Evolutionary conservation across 2,888 invertebrate species (phyloP).

Genomic region (Rhodophaea formosa): DNA sequence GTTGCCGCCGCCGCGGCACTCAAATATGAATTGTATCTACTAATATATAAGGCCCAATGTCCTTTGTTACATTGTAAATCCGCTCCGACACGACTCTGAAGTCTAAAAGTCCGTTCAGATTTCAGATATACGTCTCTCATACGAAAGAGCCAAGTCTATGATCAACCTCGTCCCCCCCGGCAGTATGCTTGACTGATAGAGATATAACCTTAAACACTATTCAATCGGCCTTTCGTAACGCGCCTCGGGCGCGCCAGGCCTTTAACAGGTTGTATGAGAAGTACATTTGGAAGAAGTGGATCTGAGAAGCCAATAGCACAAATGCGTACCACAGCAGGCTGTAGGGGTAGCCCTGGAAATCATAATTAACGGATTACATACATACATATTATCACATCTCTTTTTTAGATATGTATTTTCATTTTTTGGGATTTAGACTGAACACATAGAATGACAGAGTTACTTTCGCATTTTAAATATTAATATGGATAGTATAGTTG

Average conservation of each 20-base stretch:
- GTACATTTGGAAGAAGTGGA: slow-evolving; percentile 92
- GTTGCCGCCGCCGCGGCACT: too few species aligned
- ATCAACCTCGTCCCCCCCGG: slow-evolving; percentile 11
- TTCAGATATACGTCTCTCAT: background rate
- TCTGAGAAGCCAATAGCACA: slow-evolving; percentile 91
- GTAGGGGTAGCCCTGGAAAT: slow-evolving; percentile 91
- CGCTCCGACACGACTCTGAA: too few species aligned
- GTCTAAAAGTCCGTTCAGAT: too few species aligned
- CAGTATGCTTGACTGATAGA: slow-evolving; percentile 23
- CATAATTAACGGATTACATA: slow-evolving; percentile 15
- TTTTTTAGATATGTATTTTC: too few species aligned
- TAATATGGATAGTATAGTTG: too few species aligned
- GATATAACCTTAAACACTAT: slow-evolving; percentile 25
- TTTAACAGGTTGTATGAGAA: slow-evolving; percentile 91
- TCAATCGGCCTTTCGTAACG: slow-evolving; percentile 85
- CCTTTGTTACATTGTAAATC: too few species aligned
- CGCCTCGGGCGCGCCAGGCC: slow-evolving; percentile 90
- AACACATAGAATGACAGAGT: too few species aligned
- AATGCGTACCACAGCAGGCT: slow-evolving; percentile 96
- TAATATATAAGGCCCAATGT: too few species aligned
- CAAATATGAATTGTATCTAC: too few species aligned
- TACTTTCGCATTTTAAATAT: too few species aligned
- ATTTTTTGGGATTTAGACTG: too few species aligned
- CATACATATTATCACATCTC: slow-evolving; percentile 5
- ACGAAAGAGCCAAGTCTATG: slow-evolving; percentile 6